Conservation (phyloP, 2,888 invertebrate species). For the Chymomyza caudatula region DNA sequence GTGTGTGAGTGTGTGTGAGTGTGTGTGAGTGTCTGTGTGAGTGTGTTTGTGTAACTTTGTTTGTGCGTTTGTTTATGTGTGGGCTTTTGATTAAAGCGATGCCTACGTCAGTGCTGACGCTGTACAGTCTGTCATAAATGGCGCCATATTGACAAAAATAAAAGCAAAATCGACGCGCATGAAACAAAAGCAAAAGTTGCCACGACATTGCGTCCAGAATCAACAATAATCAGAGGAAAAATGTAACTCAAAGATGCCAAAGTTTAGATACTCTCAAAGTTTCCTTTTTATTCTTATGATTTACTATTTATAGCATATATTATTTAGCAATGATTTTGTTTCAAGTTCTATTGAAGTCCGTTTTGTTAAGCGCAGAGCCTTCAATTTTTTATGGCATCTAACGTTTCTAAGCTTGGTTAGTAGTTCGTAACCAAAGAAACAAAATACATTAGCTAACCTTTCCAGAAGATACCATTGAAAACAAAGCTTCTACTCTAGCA, state of each 20-base stretch:
- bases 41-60: not conserved
- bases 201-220: not conserved
- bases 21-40: conserved; percentile 12
- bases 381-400: too few species aligned
- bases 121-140: conserved; percentile 58
- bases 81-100: not conserved
- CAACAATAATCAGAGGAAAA: not conserved
- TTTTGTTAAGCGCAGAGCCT: too few species aligned
- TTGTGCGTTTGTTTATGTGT: not conserved
- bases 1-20: not conserved
- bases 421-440: too few species aligned
- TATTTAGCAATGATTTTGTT: too few species aligned
- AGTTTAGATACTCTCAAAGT: not conserved
- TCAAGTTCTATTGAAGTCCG: too few species aligned
- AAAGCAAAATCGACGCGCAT: conserved; percentile 11
- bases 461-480: too few species aligned
- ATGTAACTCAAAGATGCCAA: not conserved
- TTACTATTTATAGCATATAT: too few species aligned
- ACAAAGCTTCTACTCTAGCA: too few species aligned
- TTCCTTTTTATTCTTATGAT: not conserved
- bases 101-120: conserved; percentile 1
- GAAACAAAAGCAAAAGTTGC: conserved; percentile 1
- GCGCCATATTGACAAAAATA: conserved; percentile 58
- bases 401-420: too few species aligned
- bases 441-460: too few species aligned